Conservation (phyloP, 2,113 vertebrate species). For the Platycercus adscitus region DNA sequence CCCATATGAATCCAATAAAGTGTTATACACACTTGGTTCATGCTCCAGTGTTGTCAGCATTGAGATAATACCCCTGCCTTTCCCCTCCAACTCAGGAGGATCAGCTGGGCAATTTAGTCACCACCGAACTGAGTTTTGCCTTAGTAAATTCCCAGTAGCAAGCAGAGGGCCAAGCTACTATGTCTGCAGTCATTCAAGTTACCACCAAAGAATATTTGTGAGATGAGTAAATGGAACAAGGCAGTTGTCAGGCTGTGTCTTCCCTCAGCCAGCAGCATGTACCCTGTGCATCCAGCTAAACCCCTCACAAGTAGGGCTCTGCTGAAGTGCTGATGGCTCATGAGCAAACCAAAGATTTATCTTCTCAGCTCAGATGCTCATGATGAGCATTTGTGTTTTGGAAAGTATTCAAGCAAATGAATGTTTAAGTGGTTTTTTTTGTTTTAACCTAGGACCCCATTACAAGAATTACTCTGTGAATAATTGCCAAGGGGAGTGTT, state of each 20-base stretch:
- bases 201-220: not conserved
- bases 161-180: not conserved
- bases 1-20: not conserved
- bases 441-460: not conserved
- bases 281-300: not conserved
- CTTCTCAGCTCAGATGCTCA: constrained; percentile 1
- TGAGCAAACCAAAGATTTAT: not conserved
- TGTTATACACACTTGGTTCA: not conserved
- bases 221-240: not conserved
- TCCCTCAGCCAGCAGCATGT: not conserved
- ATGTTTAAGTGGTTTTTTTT: not conserved
- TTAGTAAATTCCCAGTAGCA: not conserved
- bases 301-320: not conserved
- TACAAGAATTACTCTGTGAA: not conserved
- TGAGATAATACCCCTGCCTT: not conserved
- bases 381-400: not conserved
- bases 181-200: not conserved
- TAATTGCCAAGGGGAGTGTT: not conserved
- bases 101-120: not conserved
- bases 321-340: not conserved
- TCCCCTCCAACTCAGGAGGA: not conserved
- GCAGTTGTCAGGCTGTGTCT: not conserved
- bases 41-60: not conserved
- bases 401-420: not conserved
- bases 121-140: not conserved